A percentile compares a stretch with the other conserved stretches of the same genome.
Evolutionary conservation across 2,113 vertebrate species (phyloP).

Genomic region (Phrynosoma platyrhinos): DNA sequence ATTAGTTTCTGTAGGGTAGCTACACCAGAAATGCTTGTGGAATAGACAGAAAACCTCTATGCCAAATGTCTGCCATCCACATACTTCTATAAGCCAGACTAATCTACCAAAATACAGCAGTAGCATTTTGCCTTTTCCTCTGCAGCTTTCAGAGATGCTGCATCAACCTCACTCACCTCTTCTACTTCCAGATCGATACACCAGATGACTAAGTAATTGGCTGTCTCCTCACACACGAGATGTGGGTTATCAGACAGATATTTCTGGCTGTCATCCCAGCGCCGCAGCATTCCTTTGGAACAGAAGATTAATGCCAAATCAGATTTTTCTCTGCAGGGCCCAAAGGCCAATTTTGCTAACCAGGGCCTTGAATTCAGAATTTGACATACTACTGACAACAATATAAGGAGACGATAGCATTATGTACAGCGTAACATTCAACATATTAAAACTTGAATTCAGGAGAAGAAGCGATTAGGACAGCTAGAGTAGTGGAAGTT

Average conservation of each 20-base stretch:
- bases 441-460: background rate
- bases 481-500: background rate
- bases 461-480: background rate
- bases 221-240: slow-evolving; percentile 93
- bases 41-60: background rate
- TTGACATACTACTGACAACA: background rate
- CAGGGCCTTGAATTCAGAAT: background rate
- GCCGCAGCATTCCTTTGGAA: slow-evolving; percentile 88
- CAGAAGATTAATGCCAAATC: background rate
- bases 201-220: slow-evolving; percentile 96
- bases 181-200: slow-evolving; percentile 96
- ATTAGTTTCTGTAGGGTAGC: too few relatives aligned
- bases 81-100: background rate
- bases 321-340: background rate
- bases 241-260: slow-evolving; percentile 90
- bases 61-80: background rate
- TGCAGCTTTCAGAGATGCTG: background rate
- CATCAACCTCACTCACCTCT: slow-evolving; percentile 78
- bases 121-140: background rate
- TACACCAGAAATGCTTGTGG: background rate
- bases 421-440: background rate
- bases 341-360: background rate
- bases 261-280: slow-evolving; percentile 97
- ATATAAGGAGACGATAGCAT: background rate
- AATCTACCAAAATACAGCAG: background rate